Evolutionary conservation across 2,797 vertebrate genomes (phyloP).

Genomic region (Champsocephalus esox): DNA sequence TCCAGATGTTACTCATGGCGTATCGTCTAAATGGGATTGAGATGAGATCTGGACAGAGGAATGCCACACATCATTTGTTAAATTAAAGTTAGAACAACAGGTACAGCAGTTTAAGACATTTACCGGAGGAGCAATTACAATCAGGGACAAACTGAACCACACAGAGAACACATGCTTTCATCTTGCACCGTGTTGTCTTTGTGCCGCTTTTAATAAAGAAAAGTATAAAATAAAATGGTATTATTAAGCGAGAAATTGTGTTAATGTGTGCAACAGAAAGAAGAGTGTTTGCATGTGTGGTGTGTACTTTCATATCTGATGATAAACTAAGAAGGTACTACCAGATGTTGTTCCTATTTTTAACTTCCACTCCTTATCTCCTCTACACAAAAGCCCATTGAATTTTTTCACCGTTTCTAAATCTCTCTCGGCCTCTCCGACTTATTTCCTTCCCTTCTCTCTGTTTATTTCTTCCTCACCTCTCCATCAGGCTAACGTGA

Average conservation of each 20-base stretch:
- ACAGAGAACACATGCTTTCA: not conserved
- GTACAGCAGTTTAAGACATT: not conserved
- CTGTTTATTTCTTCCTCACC: not conserved
- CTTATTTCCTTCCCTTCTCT: not conserved
- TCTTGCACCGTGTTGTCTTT: not conserved
- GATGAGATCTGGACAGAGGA: not conserved
- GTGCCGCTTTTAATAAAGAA: not conserved
- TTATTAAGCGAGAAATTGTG: not conserved
- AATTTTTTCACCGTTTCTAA: not conserved
- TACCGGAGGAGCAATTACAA: not conserved
- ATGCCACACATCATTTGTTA: not conserved
- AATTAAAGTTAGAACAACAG: not conserved
- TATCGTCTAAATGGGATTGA: not conserved
- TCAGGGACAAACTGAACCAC: not conserved
- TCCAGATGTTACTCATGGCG: not conserved
- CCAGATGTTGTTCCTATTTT: conserved; percentile 17
- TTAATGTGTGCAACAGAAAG: not conserved
- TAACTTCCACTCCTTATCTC: not conserved
- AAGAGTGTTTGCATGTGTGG: not conserved
- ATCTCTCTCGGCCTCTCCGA: not conserved
- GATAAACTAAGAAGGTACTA: conserved; percentile 20
- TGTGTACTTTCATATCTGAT: conserved; percentile 10
- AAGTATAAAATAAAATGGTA: not conserved
- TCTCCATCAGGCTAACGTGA: not conserved
- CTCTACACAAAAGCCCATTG: not conserved